Evolutionary conservation across 2,113 vertebrate genomes (phyloP).

Genomic region (Apus apus): DNA sequence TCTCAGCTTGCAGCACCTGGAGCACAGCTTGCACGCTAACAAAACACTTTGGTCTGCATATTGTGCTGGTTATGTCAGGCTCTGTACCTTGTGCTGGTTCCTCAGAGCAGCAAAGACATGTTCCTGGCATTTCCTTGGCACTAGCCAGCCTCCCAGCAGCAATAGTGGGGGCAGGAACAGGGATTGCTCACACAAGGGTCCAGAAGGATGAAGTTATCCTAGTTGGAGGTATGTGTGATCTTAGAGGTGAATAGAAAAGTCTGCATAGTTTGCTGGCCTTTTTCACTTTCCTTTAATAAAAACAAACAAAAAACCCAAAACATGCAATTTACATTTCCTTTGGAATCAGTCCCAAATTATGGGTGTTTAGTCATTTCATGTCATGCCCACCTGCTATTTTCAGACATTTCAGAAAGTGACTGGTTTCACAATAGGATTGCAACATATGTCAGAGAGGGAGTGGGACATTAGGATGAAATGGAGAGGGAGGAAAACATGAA

Average conservation of each 20-base stretch:
- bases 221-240: neutral
- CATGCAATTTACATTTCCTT: neutral
- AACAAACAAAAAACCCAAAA: too few species aligned
- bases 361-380: neutral
- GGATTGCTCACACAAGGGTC: neutral
- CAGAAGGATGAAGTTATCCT: neutral
- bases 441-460: neutral
- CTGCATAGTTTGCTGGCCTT: neutral
- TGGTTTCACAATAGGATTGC: conserved; percentile 32
- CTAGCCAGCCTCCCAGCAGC: neutral
- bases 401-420: conserved; percentile 27
- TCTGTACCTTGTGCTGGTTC: neutral
- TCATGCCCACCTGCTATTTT: conserved; percentile 37
- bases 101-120: neutral
- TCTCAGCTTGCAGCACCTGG: neutral
- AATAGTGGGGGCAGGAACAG: neutral
- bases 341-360: neutral
- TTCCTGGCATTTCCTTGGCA: neutral
- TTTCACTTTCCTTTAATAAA: neutral
- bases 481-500: neutral
- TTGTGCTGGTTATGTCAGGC: neutral
- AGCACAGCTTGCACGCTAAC: rapidly evolving
- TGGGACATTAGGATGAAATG: neutral
- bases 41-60: rapidly evolving
- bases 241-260: neutral